phyloP scores from a whole-genome alignment of 2,888 invertebrate genomes.

The Cylindroiulus punctatus region DNA sequence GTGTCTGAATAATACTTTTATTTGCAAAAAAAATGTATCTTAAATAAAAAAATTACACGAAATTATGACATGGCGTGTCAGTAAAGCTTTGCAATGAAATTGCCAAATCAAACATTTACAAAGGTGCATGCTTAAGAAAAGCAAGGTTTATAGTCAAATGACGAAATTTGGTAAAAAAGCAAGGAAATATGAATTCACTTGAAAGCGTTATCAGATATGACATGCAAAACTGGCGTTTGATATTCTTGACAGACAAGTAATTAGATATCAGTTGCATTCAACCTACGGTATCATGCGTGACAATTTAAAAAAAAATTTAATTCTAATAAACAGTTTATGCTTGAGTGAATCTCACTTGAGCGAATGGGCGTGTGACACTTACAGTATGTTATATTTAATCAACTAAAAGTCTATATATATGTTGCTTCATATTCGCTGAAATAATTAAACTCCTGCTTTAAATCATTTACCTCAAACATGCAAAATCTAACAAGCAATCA shows the following conservation, averaged over 20 bases:
- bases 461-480: no score
- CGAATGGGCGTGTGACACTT: no score
- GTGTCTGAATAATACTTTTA: neutral
- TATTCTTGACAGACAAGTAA: neutral
- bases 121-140: neutral
- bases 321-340: neutral
- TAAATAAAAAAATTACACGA: neutral
- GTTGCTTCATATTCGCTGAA: no score
- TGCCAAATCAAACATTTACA: neutral
- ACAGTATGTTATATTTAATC: no score
- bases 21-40: neutral
- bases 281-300: neutral
- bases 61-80: neutral
- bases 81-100: neutral
- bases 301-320: neutral
- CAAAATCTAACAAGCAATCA: no score
- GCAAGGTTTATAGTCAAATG: neutral
- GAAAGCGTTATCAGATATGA: neutral
- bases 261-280: neutral
- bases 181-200: neutral
- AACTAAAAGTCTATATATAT: no score
- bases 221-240: neutral
- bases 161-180: neutral
- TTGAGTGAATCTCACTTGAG: no score
- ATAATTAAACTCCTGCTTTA: no score